phyloP scores from a whole-genome alignment of 92 coral and sea anemone species.

The Metridium senile region DNA sequence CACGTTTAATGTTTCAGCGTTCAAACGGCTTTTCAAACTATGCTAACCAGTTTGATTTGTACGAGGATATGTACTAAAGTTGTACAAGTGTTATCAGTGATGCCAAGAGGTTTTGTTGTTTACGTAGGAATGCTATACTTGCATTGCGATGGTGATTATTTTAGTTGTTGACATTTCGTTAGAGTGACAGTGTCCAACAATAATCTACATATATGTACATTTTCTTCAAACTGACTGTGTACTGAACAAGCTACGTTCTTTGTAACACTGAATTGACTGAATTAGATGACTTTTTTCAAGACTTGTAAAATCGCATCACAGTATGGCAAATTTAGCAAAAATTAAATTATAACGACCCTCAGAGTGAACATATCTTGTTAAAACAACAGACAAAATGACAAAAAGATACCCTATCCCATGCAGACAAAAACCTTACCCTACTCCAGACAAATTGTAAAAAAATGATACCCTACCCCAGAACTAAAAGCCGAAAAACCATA shows the following conservation, averaged over 20 bases:
- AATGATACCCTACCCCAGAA: too few relatives aligned
- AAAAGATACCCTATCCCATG: too few relatives aligned
- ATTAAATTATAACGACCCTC: too few relatives aligned
- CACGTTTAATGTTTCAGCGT: background rate
- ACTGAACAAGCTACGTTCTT: background rate
- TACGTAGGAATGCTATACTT: constrained; percentile 1
- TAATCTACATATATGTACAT: background rate
- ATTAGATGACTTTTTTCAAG: too few relatives aligned
- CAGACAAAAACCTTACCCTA: too few relatives aligned
- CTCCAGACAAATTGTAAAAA: too few relatives aligned
- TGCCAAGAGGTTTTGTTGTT: background rate
- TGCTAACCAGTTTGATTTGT: background rate
- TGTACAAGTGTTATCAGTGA: background rate
- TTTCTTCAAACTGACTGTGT: background rate
- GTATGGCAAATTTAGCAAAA: too few relatives aligned
- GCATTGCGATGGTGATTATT: background rate
- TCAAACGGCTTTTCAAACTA: background rate
- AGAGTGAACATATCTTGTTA: too few relatives aligned
- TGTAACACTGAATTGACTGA: too few relatives aligned
- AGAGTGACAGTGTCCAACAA: background rate
- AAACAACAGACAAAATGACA: too few relatives aligned
- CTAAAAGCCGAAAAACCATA: too few relatives aligned
- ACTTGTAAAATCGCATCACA: too few relatives aligned
- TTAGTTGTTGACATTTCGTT: constrained; percentile 4
- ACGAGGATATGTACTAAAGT: background rate